Evolutionary conservation across 2,888 invertebrate genomes (phyloP), one percentile per base, ranked within the genome.

Genomic region (Meghimatium bilineatum): DNA sequence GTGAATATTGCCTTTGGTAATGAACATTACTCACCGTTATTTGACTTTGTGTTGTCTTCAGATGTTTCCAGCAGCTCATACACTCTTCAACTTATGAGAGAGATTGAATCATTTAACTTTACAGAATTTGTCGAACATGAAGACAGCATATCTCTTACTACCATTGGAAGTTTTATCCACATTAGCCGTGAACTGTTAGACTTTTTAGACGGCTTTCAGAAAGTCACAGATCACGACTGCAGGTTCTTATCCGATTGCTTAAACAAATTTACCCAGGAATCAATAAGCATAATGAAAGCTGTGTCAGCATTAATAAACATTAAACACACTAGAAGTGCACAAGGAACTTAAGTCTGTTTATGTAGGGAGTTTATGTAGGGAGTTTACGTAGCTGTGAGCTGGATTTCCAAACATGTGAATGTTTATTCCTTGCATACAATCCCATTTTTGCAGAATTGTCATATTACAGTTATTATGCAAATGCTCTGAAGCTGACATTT

Each of bases 141-240:
- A 17, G 52, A 67, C 32, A 32, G 49, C 2, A 74, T 52, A 67
- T 34, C 75, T 32, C 66, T 84, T 8, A 67, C 75, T 26, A 75
- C 38, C 34, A 80, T 84, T 67, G 80, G 84, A 20, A 72, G 78
- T n/a, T 75, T 84, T 75, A 75, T 84, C 0, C 84, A 84, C 36
- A 66, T 84, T 36, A 84, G 75, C 52, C 72, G 75, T 29, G 84
- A 84, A 36, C 75, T 84, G 26, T 36, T 79, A 29, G 84, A 84
- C 36, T 84, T 84, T 67, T 49, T 84, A 14, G 84, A 84, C 66
- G 80, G 84, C 52, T 80, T 80, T 12, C 49, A 52, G n/a, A 71
- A 69, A 26, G 52, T 84, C 29, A 84, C 80, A 34, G 84, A 84
- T 6, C 56, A 74, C 8, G 84, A 84, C 38, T 84, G 84, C 67